Evolutionary conservation across 2,797 vertebrate species (phyloP), one percentile per base, ranked within the genome.

Genomic region (Leucoraja ocellata): DNA sequence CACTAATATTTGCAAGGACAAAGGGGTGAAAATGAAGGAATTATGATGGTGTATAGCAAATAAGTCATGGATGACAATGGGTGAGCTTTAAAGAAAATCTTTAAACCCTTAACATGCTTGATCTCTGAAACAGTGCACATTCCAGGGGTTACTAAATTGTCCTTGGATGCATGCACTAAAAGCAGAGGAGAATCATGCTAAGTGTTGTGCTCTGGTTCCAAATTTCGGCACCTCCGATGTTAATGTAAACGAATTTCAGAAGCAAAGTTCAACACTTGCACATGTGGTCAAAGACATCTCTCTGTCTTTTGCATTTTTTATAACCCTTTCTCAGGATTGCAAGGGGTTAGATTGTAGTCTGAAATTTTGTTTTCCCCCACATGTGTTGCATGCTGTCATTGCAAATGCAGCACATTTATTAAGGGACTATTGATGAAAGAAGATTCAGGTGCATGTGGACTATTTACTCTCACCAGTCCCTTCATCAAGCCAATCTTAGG

Each of bases 1-100:
- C 80, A 81, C 86, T 93, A 91, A 84, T 18, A 93, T 94, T 84
- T 93, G 71, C 93, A 94, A 94, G 32, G 71, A 94, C 79, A 94
- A 91, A 94, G 58, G n/a, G 36, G 63, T 94, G 79, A 94, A 4
- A 93, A 86, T 54, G 94, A 0, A 8, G 0, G 71, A 93, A 93
- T 93, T 94, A 93, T 54, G 39, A 13, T 93, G 93, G 93, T 92
- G 46, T 65, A 93, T 16, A 54, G n/a, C 90, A 92, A 92, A 92
- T 76, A 76, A 54, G 90, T 92, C 84, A 88, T 88, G 5, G 25
- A 73, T 4, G 4, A 58, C 36, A 92, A 3, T n/a, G 25, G 54
- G 18, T 61, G 21, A 84, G 71, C 13, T 74, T 91, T 91, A 74
- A 58, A 91, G 68, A 28, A 91, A 92, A 92, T 58, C 84, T 88